phyloP scores from a whole-genome alignment of 2,113 vertebrate genomes.

The Buteo buteo region DNA sequence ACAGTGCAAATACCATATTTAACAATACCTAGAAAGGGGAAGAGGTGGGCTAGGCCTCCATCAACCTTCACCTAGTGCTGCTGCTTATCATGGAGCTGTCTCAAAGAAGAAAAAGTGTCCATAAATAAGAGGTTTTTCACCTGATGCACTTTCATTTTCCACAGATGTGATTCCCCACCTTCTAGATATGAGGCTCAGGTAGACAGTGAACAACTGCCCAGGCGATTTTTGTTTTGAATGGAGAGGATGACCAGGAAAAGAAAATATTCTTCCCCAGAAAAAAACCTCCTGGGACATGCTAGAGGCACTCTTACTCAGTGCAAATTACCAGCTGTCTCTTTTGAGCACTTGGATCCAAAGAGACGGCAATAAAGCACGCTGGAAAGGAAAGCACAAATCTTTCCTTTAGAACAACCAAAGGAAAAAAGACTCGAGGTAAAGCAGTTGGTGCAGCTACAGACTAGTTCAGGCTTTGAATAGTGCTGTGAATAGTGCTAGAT shows the following conservation, averaged over 20 bases:
- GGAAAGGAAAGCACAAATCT: neutral
- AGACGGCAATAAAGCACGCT: neutral
- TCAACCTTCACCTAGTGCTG: neutral
- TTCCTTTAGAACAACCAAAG: neutral
- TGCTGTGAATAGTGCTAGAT: neutral
- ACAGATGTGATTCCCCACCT: neutral
- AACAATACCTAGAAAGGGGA: neutral
- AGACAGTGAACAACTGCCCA: neutral
- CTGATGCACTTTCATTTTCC: neutral
- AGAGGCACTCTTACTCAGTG: rapidly evolving
- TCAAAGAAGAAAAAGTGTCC: neutral
- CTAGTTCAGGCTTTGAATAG: neutral
- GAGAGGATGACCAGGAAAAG: neutral
- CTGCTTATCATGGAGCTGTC: neutral
- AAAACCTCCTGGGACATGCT: neutral
- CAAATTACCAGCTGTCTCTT: neutral
- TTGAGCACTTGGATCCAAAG: neutral
- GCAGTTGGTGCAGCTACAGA: neutral
- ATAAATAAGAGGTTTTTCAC: neutral
- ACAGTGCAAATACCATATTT: neutral
- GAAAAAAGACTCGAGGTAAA: neutral
- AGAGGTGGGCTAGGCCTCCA: neutral
- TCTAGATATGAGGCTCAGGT: neutral
- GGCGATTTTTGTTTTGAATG: neutral
- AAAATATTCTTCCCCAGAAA: neutral